Percentiles rank a stretch among this genome's conserved stretches.
Evolutionary conservation across 2,797 vertebrate species (phyloP).

Genomic region (Hemibagrus guttatus): DNA sequence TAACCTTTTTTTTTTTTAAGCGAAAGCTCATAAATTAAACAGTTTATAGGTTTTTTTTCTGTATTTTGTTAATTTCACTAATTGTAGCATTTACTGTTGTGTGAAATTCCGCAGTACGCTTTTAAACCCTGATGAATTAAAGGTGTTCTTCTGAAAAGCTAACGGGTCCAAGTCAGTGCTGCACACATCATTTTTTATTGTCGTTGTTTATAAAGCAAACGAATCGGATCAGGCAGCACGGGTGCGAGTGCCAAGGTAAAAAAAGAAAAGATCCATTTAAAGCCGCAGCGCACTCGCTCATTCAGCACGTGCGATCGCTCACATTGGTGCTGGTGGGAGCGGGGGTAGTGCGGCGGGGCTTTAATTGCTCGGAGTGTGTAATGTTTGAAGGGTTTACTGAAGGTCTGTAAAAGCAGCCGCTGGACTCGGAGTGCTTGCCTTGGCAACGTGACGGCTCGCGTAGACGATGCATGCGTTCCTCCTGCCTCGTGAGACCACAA

Average conservation of each 20-base stretch:
- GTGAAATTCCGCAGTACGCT: neutral
- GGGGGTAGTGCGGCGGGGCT: constrained; percentile 3
- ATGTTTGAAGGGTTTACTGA: constrained; percentile 38
- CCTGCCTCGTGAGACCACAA: neutral
- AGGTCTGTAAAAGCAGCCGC: constrained; percentile 14
- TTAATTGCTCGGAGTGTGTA: constrained; percentile 45
- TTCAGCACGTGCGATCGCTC: constrained; percentile 24
- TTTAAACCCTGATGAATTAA: neutral
- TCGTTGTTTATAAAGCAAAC: constrained; percentile 46
- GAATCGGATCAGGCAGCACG: constrained; percentile 6
- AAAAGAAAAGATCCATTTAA: constrained; percentile 44
- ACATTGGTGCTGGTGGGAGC: neutral
- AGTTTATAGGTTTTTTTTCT: neutral
- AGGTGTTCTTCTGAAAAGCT: neutral
- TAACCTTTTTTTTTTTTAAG: neutral
- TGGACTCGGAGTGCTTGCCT: constrained; percentile 2
- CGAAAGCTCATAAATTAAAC: neutral
- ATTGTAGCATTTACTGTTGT: neutral
- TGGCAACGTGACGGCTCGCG: neutral
- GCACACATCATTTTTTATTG: neutral
- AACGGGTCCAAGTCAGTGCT: neutral
- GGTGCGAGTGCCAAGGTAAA: constrained; percentile 40
- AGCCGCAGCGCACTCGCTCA: constrained; percentile 17
- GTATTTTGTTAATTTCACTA: neutral
- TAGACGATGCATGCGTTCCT: too few species aligned